Percentiles rank a stretch among this genome's conserved stretches.
phyloP scores from a whole-genome alignment of 2,797 vertebrate species.

The Darevskia mixta region DNA sequence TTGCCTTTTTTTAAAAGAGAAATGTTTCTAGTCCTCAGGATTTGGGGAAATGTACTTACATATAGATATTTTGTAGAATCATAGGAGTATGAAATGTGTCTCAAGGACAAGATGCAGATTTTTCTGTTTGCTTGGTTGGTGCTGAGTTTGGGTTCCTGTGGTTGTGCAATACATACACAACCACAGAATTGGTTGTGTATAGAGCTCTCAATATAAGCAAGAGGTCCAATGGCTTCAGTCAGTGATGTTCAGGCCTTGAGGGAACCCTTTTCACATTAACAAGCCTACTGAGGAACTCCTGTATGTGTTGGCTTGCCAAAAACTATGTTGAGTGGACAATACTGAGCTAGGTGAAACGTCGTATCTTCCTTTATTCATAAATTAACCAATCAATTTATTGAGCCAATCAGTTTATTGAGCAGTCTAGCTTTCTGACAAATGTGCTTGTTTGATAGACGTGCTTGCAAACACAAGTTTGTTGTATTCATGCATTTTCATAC shows the following conservation, averaged over 20 bases:
- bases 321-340: not conserved
- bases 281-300: not conserved
- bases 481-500: not conserved
- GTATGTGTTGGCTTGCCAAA: not conserved
- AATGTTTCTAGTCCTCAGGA: not conserved
- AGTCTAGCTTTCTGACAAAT: not conserved
- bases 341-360: not conserved
- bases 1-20: not conserved
- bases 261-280: not conserved
- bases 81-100: not conserved
- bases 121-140: not conserved
- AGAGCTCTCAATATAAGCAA: not conserved
- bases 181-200: not conserved
- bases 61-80: not conserved
- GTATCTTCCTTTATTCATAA: not conserved
- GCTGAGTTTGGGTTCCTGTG: not conserved
- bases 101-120: not conserved
- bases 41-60: not conserved
- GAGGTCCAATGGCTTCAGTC: not conserved
- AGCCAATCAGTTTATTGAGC: not conserved
- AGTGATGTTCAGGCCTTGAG: not conserved
- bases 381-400: not conserved
- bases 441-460: not conserved
- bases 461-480: not conserved
- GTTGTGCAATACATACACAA: not conserved